Evolutionary conservation across 2,113 vertebrate genomes (phyloP), one percentile per base, ranked within the genome.

Genomic region (Nothobranchius kuhntae): DNA sequence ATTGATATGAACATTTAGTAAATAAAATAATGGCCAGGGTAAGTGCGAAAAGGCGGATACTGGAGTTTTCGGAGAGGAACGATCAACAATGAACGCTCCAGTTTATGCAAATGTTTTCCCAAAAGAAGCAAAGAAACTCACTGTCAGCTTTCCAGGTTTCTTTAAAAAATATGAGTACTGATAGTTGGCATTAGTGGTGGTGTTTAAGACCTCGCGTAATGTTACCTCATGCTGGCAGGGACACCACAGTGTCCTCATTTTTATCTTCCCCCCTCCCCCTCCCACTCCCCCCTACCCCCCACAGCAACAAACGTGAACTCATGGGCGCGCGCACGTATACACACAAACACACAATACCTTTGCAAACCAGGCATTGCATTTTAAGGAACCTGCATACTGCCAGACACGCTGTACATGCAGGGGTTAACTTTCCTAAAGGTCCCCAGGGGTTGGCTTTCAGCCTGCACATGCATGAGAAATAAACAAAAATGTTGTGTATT

Each of bases 1-100:
- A 94, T 52, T 73, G 84, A 93, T 93, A 92, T 75, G 74, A 78
- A 83, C 89, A 91, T 92, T 92, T 92, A 91, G 91, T 93, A 93
- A 93, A 93, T 94, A 92, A 92, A 87, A 91, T 90, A 89, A 89
- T 90, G 84, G 82, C 55, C 44, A 26, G 17, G 80, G 77, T 13
- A 10, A 53, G 42, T 1, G 4, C 0, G 0, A 88, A 90, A 81
- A 82, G 46, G 56, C 26, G 90, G 90, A 71, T 17, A 0, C 13
- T 79, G 87, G 85, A 83, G 21, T 38, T 17, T 5, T 4, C 17
- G 78, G 69, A 86, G 36, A 9, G 0, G 84, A 70, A 61, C 11
- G 58, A 38, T 13, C 2, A 26, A n/a, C 11, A 44, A 7, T 42
- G 48, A 12, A 53, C 13, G 56, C 17, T 71, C 36, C 12, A 48